Evolutionary conservation across 92 coral and sea anemone genomes (phyloP), one percentile per base, ranked within the genome.

Genomic region (Zoanthus sociatus): DNA sequence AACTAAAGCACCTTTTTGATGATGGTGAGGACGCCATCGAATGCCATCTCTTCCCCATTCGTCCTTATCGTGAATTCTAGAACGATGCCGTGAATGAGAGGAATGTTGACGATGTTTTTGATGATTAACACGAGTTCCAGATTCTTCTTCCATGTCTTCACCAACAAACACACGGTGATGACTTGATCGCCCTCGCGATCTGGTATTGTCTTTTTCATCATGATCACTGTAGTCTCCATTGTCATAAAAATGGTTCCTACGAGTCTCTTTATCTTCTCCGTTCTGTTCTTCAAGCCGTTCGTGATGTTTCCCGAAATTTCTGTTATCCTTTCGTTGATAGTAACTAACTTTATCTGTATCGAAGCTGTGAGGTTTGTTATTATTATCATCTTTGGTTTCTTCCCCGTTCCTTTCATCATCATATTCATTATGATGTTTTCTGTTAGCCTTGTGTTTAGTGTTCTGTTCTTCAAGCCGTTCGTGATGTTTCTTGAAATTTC

Each of bases 151-250:
- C 26, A 73, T 66, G 71, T 81, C 85, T 13, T 81, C 85, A 48
- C 85, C 85, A 8, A 81, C 85, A 48, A 81, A 81, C 18, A 81
- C 85, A 5, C 45, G 85, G 20, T 46, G 85, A 21, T 81, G 76
- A 6, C 75, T 10, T 4, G 75, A 0, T 63, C 60, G 58, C 31
- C n/a, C 58, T 18, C 75, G 73, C 4, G 74, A 11, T 45, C 14
- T 53, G 20, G 30, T 33, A 18, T 66, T 21, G 66, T 48, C 42
- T 68, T 30, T 64, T 26, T 51, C 60, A 66, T 46, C 33, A 66
- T 44, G 33, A 4, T 66, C 75, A 48, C 21, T 70, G 18, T 50
- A 7, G 26, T 81, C 75, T 42, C 42, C 84, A 20, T 81, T 33
- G 7, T n/a, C 71, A 66, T 64, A 74, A 5, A 79, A 79, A 79